Evolutionary conservation across 2,797 vertebrate species (phyloP).

Genomic region (Diglossa cyanea): DNA sequence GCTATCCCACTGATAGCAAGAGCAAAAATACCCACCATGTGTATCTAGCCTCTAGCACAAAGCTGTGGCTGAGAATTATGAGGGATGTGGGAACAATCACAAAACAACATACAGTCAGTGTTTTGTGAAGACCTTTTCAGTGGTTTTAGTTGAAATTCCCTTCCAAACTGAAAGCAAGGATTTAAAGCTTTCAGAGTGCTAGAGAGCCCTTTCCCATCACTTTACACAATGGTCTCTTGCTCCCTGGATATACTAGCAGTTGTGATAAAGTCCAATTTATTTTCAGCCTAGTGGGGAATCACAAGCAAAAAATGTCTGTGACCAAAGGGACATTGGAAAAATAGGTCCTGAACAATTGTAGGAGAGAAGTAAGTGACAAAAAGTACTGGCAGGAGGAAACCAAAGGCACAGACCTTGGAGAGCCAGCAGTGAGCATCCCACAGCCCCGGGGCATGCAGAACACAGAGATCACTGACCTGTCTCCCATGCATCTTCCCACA

Average conservation of each 20-base stretch:
- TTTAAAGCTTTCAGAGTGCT: neutral
- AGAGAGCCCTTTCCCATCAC: neutral
- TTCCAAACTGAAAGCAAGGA: neutral
- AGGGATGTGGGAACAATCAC: slow-evolving; percentile 10
- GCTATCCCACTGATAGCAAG: neutral
- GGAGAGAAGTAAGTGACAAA: neutral
- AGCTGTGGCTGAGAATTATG: neutral
- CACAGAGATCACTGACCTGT: neutral
- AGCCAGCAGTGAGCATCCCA: neutral
- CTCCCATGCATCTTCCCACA: neutral
- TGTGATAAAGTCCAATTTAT: neutral
- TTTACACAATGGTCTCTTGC: neutral
- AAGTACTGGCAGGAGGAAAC: neutral
- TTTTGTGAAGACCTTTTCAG: neutral
- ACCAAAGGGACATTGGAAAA: neutral
- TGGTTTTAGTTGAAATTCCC: neutral
- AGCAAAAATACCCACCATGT: neutral
- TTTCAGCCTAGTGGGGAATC: neutral
- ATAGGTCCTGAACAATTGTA: neutral
- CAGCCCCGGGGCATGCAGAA: fast-evolving
- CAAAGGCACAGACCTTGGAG: neutral
- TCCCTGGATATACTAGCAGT: neutral
- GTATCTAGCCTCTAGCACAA: neutral
- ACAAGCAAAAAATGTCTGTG: neutral
- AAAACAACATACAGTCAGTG: neutral